A percentile compares a stretch with the other conserved stretches of the same genome.
These are phyloP conservation scores for Olivierus martensii DNA, from an alignment of 1,140 invertebrate species.

Conservation along the genomic window DNA sequence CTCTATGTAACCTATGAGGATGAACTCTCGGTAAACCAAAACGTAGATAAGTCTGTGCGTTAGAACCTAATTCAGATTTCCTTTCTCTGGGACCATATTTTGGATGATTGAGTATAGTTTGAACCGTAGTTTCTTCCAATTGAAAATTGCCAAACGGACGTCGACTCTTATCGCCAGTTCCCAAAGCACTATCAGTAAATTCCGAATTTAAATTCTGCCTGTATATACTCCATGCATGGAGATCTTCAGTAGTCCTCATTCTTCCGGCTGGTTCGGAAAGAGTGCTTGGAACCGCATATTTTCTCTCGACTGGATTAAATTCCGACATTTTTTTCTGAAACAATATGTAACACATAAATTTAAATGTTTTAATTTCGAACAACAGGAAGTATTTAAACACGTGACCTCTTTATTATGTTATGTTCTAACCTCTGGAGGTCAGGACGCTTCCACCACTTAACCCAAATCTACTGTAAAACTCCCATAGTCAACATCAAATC, in stretches of 20 bases:
- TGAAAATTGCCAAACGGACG: conserved; percentile 60
- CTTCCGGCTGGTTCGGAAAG: neutral
- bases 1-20: neutral
- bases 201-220: conserved; percentile 89
- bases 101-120: conserved; percentile 76
- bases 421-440: too few relatives aligned
- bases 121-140: conserved; percentile 75
- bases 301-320: too few relatives aligned
- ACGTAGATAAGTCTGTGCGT: conserved; percentile 82
- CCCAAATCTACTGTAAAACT: too few relatives aligned
- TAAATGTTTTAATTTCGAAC: too few relatives aligned
- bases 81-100: conserved; percentile 25
- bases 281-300: neutral
- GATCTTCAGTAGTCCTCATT: conserved; percentile 51
- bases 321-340: too few relatives aligned
- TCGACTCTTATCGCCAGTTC: conserved; percentile 25
- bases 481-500: too few relatives aligned
- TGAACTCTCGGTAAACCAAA: conserved; percentile 71
- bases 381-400: too few relatives aligned
- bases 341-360: too few relatives aligned
- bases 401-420: too few relatives aligned
- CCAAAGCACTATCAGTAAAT: conserved; percentile 81
- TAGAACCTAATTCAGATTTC: conserved; percentile 36
- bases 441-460: too few relatives aligned
- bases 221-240: conserved; percentile 91